phyloP scores from a whole-genome alignment of 2,113 vertebrate species.

The Leucopsar rothschildi region DNA sequence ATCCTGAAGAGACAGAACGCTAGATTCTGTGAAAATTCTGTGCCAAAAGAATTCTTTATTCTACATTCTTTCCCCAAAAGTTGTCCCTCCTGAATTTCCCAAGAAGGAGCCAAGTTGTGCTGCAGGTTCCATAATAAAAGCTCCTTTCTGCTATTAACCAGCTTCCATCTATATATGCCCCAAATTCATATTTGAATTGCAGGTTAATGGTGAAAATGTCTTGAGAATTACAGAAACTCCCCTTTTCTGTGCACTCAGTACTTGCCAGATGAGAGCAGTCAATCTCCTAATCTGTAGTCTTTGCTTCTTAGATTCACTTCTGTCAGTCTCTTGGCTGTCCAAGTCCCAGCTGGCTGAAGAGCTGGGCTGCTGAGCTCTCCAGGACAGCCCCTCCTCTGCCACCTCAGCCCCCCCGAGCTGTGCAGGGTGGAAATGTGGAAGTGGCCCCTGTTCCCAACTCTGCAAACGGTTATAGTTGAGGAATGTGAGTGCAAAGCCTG shows the following conservation, averaged over 20 bases:
- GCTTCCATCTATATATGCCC: background rate
- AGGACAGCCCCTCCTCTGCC: background rate
- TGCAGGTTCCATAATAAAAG: background rate
- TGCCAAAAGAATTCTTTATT: conserved; percentile 47
- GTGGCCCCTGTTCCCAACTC: background rate
- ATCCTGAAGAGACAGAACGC: background rate
- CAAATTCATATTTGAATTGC: background rate
- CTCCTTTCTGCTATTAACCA: conserved; percentile 24
- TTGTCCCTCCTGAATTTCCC: background rate
- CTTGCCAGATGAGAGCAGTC: background rate
- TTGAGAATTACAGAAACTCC: background rate
- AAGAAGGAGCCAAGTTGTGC: background rate
- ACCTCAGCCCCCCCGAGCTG: background rate
- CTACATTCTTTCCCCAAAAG: background rate
- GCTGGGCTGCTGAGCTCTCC: background rate
- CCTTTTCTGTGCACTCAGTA: background rate
- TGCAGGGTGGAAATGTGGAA: background rate
- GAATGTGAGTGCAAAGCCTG: background rate
- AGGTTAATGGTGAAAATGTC: background rate
- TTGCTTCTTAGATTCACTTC: background rate
- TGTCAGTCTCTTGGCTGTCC: background rate
- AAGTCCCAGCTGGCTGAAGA: background rate
- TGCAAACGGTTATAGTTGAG: background rate
- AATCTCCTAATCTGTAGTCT: background rate
- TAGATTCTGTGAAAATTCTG: conserved; percentile 15